Percentiles rank a stretch among this genome's conserved stretches.
Evolutionary conservation across 2,113 vertebrate species (phyloP).

Genomic region (Cariama cristata): DNA sequence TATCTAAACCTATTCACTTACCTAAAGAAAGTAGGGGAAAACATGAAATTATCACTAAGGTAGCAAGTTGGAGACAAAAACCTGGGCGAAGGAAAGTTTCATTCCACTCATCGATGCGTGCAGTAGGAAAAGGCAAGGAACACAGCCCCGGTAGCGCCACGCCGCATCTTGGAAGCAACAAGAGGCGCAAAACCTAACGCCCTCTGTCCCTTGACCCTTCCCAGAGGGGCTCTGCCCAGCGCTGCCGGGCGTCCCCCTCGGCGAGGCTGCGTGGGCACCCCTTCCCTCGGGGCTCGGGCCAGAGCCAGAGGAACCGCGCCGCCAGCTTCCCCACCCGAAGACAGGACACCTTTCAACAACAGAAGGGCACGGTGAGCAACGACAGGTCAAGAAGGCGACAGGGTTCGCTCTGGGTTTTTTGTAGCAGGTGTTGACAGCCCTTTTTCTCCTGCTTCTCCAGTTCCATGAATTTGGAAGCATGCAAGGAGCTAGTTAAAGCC

Average conservation of each 20-base stretch:
- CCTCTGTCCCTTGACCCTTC: no score
- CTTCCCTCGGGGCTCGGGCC: no score
- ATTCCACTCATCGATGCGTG: neutral
- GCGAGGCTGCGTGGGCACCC: neutral
- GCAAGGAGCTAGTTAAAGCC: neutral
- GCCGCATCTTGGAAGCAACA: neutral
- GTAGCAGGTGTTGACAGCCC: neutral
- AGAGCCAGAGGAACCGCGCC: neutral
- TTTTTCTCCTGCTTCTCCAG: neutral
- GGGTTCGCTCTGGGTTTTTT: no score
- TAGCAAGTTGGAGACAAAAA: accelerated
- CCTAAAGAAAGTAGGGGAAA: neutral
- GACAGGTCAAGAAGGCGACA: accelerated
- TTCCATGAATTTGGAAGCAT: neutral
- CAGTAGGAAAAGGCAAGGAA: neutral
- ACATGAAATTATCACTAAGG: neutral
- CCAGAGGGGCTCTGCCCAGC: no score
- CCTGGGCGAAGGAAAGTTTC: neutral
- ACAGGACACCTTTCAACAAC: accelerated
- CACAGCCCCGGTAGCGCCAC: accelerated
- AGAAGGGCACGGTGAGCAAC: neutral
- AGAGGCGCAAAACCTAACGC: neutral
- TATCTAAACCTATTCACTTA: neutral
- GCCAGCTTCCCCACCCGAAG: neutral
- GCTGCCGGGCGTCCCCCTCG: no score